Evolutionary conservation across 2,888 invertebrate genomes (phyloP).

Genomic region (Lucinisca nassula): DNA sequence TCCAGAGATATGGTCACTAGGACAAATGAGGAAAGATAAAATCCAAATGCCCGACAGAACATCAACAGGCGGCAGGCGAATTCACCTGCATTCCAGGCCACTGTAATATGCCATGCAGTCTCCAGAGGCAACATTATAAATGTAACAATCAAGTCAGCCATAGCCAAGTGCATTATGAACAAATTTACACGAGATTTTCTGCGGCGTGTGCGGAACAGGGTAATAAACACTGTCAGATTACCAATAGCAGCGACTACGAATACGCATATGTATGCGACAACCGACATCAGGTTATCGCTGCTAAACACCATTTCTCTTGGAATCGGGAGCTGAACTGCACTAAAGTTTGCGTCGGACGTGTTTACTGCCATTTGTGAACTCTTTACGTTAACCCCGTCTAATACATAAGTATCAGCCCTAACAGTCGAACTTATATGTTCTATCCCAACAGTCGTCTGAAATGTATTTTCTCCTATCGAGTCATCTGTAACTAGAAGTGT

Average conservation of each 20-base stretch:
- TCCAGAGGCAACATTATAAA: constrained; percentile 92
- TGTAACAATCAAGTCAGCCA: constrained; percentile 94
- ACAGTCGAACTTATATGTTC: too few species aligned
- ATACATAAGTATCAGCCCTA: too few species aligned
- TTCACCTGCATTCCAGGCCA: constrained; percentile 93
- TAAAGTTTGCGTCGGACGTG: background rate
- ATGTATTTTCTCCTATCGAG: too few species aligned
- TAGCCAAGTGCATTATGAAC: constrained; percentile 93
- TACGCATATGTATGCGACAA: constrained; percentile 92
- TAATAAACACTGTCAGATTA: constrained; percentile 93
- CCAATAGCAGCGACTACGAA: constrained; percentile 93
- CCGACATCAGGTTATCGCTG: constrained; percentile 94
- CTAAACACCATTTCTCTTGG: constrained; percentile 94
- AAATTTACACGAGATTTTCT: constrained; percentile 92
- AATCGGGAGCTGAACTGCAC: background rate
- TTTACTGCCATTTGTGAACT: too few species aligned
- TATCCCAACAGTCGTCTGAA: too few species aligned
- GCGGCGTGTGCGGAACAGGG: constrained; percentile 91
- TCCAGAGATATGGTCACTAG: constrained; percentile 93
- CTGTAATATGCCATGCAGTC: constrained; percentile 92
- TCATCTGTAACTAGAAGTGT: too few species aligned
- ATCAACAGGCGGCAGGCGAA: constrained; percentile 92
- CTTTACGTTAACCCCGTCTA: too few species aligned
- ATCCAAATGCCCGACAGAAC: constrained; percentile 92
- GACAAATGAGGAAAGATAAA: constrained; percentile 93